phyloP scores from a whole-genome alignment of 2,797 vertebrate genomes.

The Rhabdomys pumilio region DNA sequence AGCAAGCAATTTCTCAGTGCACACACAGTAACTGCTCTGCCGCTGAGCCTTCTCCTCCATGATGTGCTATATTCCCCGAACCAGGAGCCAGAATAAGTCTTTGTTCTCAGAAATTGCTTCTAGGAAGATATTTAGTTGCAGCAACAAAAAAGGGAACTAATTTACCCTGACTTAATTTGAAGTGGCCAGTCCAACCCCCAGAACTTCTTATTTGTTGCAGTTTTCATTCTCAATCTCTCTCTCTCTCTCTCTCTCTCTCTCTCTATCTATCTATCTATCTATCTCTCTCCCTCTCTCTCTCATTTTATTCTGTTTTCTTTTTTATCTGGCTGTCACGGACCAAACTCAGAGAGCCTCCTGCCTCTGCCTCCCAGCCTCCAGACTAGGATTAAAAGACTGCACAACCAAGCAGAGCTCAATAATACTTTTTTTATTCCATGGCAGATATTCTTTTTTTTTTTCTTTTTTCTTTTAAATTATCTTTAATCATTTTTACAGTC shows the following conservation, averaged over 20 bases:
- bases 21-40: background rate
- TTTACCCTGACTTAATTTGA: background rate
- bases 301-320: background rate
- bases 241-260: background rate
- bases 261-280: background rate
- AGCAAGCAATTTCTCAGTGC: background rate
- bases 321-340: background rate
- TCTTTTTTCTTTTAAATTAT: background rate
- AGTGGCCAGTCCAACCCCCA: background rate
- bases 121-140: background rate
- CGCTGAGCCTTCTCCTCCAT: background rate
- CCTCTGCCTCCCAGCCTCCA: background rate
- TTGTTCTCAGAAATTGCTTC: background rate
- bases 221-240: background rate
- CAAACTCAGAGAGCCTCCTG: too few relatives aligned
- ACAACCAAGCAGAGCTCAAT: background rate
- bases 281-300: background rate
- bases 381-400: background rate
- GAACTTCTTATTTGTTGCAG: background rate
- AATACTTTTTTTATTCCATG: background rate
- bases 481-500: background rate
- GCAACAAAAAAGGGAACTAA: background rate
- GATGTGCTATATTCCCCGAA: background rate
- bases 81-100: background rate
- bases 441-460: background rate